Base-by-base conservation (phyloP, 2,113 vertebrate genomes). In the Aramus guarauna region DNA sequence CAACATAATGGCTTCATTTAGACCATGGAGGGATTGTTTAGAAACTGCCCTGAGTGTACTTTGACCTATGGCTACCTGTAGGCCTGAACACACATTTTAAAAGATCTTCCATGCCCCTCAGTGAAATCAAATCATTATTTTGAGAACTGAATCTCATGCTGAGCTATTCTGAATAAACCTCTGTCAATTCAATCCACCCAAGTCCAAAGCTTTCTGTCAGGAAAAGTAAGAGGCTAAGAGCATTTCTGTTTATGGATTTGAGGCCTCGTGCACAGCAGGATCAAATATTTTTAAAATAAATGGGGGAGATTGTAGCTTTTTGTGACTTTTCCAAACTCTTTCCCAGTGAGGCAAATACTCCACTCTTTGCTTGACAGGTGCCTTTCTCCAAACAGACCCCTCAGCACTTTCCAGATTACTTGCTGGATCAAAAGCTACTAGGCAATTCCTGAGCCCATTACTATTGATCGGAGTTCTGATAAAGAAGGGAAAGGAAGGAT, bases 61-160 rank as follows among this genome's bases (percentile, higher is more conserved):
- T 92, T 87, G 45, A 86, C 89, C 59, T 84, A 81, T 52, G 89
- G 63, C 50, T 91, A 83, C 66, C 60, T 75, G 24, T 75, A 69
- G 84, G 32, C 21, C 55, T 93, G 71, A 82, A 83, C 52, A 59
- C 19, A 84, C 22, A 29, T 77, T 87, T 94, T 68, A 83, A 83
- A 95, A 94, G 19, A 36, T n/a, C 55, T 91, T 66, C 79, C 39
- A 15, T 60, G 43, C 21, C 47, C n/a, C 29, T 63, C 43, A n/a
- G 52, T 55, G 50, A 93, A 95, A 93, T 83, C 88, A 91, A 96
- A 91, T 89, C 32, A 72, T 89, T 97, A 85, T 86, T 95, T 88
- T 87, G 58, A 84, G 41, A 88, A 72, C 32, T 34, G 55, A 90
- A 66, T 64, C 71, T 87, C 58, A 88, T 83, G 90, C 53, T 91